These are phyloP conservation scores for Eucidaris tribuloides DNA, from an alignment of 35 echinoderm and acorn worm genomes.

Conservation along the genomic window DNA sequence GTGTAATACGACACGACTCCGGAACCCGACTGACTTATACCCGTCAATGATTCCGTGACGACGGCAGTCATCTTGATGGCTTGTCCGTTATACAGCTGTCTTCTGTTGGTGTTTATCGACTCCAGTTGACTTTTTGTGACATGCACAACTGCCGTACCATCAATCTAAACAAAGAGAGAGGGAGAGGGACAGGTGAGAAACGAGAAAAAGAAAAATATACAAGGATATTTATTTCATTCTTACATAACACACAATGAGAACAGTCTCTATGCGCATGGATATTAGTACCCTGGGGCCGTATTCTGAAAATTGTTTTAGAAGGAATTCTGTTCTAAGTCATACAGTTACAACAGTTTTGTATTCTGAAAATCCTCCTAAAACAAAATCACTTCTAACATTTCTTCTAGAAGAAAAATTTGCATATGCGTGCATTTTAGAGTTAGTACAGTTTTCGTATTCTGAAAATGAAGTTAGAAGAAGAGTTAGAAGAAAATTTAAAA, in stretches of 20 bases:
- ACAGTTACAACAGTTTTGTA: too few species aligned
- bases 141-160: conserved; percentile 17
- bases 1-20: conserved; percentile 14
- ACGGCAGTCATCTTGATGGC: conserved; percentile 16
- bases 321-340: too few species aligned
- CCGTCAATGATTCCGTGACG: conserved; percentile 76
- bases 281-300: not conserved
- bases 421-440: too few species aligned
- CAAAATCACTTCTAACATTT: too few species aligned
- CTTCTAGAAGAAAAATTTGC: too few species aligned
- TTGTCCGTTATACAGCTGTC: not conserved
- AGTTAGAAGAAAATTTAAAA: too few species aligned
- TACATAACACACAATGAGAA: too few species aligned
- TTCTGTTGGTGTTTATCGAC: not conserved
- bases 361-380: not conserved
- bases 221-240: too few species aligned
- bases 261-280: not conserved
- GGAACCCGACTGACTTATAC: conserved; percentile 34
- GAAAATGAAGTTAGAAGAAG: too few species aligned
- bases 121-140: conserved; percentile 7
- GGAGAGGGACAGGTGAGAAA: not conserved
- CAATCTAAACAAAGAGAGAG: conserved; percentile 11
- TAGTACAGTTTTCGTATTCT: too few species aligned
- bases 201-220: not conserved
- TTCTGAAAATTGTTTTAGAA: too few species aligned